Evolutionary conservation across 2,113 vertebrate genomes (phyloP), one percentile per base, ranked within the genome.

Genomic region (Rhinoderma darwinii): DNA sequence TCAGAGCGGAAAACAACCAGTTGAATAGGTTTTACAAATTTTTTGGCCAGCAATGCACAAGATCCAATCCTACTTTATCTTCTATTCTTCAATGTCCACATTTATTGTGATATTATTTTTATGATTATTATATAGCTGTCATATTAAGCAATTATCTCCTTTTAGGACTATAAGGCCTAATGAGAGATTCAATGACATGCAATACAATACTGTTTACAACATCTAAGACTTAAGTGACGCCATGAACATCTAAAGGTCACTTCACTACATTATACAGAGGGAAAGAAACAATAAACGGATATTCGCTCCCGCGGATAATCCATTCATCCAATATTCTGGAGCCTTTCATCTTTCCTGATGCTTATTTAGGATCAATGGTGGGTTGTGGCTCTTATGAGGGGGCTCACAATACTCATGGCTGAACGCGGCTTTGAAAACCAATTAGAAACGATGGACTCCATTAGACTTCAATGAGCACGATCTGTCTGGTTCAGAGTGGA

Each of bases 361-460:
- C 25, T 17, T 76, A 35, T 25, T 9, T 51, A 41, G 59, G 74
- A 77, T 47, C 56, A 78, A 20, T 25, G 7, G 8, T 22, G 27
- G 77, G 5, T 10, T 22, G 32, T 22, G 47, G 54, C 39, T 73
- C 54, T 76, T 56, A 76, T 6, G 2, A 4, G n/a, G 56, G 59
- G 54, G 68, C 25, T 63, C 50, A 12, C 4, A 5, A 56, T 15
- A 41, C 63, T 54, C 37, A 27, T 35, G 35, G 30, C 20, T 43
- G 63, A 72, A 75, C 17, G 5, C 11, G 20, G 47, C 83, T 85
- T 85, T 84, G 70, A 84, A 75, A 74, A 61, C 17, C 54, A 61
- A 84, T 75, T 41, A 59, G 61, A 32, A 63, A 7, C 17, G 0
- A 18, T 14, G 30, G 37, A 77, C 39, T 77, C 39, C 73, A 77